phyloP scores from a whole-genome alignment of 2,888 invertebrate genomes.

The Abrostola triplasia region DNA sequence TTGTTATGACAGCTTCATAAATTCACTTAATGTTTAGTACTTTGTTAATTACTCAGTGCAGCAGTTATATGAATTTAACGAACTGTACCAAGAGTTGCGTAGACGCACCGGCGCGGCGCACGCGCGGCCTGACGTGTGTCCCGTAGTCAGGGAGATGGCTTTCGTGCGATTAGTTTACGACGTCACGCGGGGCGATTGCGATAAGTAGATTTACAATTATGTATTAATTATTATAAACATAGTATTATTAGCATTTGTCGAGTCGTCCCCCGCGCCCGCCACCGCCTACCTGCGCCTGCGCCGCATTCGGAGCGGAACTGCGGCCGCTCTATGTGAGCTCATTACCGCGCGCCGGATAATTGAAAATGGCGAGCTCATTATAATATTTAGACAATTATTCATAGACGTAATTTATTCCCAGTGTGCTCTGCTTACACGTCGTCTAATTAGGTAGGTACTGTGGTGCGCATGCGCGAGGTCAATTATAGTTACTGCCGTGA shows the following conservation, averaged over 20 bases:
- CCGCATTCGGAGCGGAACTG: conserved; percentile 53
- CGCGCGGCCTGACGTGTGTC: neutral
- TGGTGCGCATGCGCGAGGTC: conserved; percentile 20
- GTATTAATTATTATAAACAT: conserved; percentile 9
- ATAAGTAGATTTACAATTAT: conserved; percentile 10
- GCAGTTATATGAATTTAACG: too few species aligned
- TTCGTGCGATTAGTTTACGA: conserved; percentile 14
- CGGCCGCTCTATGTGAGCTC: conserved; percentile 58
- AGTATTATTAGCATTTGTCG: conserved; percentile 22
- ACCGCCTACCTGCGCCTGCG: conserved; percentile 1
- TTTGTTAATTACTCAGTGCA: too few species aligned
- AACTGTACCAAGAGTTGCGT: neutral
- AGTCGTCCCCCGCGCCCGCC: neutral
- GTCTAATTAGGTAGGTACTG: conserved; percentile 52
- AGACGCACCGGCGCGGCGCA: neutral
- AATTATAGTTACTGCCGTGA: conserved; percentile 28
- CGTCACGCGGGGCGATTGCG: conserved; percentile 13
- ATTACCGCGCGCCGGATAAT: conserved; percentile 66
- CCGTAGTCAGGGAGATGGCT: conserved; percentile 2
- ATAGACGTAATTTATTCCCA: conserved; percentile 63
- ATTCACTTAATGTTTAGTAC: too few species aligned
- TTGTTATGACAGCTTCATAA: too few species aligned
- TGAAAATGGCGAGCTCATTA: conserved; percentile 73
- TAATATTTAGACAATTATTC: conserved; percentile 72
- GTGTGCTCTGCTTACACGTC: conserved; percentile 49